Conservation (phyloP, 2,888 invertebrate genomes). For the Stenodema calcarata region DNA sequence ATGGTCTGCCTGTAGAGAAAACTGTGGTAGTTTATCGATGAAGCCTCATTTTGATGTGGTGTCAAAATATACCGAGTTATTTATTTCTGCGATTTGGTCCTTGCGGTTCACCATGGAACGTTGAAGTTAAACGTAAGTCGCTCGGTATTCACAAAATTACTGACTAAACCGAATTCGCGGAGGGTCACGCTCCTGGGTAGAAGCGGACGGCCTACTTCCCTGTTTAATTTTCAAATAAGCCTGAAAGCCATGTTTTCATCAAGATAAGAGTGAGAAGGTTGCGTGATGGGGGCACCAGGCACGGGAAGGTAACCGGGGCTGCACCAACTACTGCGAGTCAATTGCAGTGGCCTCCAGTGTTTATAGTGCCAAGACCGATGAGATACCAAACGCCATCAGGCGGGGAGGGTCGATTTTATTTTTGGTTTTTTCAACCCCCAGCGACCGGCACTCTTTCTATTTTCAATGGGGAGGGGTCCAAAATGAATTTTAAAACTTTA, state of each 20-base stretch:
- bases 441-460: too few species aligned
- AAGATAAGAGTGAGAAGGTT: background rate
- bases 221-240: slow-evolving; percentile 9
- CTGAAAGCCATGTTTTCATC: background rate
- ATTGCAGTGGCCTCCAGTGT: background rate
- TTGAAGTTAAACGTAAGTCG: background rate
- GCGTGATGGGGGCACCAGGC: slow-evolving; percentile 4
- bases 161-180: background rate
- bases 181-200: background rate
- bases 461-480: too few species aligned
- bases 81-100: too few species aligned
- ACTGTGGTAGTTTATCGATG: too few species aligned
- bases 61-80: too few species aligned
- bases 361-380: background rate
- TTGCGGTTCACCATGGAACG: background rate
- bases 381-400: background rate
- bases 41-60: too few species aligned
- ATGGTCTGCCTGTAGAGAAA: too few species aligned
- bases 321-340: background rate
- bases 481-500: too few species aligned
- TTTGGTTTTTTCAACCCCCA: too few species aligned
- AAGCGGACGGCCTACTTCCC: background rate
- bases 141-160: background rate
- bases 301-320: background rate
- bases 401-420: background rate